Evolutionary conservation across 1,140 invertebrate genomes (phyloP).

Genomic region (Drosophila simulans): DNA sequence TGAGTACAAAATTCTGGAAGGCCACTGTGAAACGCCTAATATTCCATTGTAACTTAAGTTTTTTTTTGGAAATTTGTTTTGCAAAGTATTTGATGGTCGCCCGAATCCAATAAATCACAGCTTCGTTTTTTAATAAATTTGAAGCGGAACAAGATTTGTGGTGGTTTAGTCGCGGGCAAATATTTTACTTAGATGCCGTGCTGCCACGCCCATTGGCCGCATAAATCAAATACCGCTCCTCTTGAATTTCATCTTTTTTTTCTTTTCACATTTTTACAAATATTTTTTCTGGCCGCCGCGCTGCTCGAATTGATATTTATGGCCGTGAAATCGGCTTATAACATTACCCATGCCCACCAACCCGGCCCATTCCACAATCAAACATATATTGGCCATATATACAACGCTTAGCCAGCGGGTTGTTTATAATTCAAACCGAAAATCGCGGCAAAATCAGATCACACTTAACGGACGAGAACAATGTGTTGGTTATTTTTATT

Average conservation of each 20-base stretch:
- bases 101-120: background rate
- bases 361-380: background rate
- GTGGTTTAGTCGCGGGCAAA: conserved; percentile 62
- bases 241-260: conserved; percentile 40
- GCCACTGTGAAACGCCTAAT: no score
- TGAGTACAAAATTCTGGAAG: no score
- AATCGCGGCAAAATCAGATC: conserved; percentile 38
- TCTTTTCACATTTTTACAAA: conserved; percentile 30
- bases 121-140: conserved; percentile 67
- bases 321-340: conserved; percentile 70
- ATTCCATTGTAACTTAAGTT: no score
- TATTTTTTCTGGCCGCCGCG: conserved; percentile 27
- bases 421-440: conserved; percentile 43
- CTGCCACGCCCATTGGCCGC: conserved; percentile 30
- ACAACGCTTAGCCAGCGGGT: conserved; percentile 5
- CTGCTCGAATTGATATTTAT: conserved; percentile 65
- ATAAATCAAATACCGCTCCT: conserved; percentile 65
- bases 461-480: conserved; percentile 36
- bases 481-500: conserved; percentile 71
- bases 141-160: conserved; percentile 49
- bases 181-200: conserved; percentile 63
- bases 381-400: conserved; percentile 7
- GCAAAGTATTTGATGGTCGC: conserved; percentile 6
- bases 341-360: conserved; percentile 30
- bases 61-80: background rate